Evolutionary conservation across 2,113 vertebrate genomes (phyloP).

Genomic region (Lasiurus cinereus): DNA sequence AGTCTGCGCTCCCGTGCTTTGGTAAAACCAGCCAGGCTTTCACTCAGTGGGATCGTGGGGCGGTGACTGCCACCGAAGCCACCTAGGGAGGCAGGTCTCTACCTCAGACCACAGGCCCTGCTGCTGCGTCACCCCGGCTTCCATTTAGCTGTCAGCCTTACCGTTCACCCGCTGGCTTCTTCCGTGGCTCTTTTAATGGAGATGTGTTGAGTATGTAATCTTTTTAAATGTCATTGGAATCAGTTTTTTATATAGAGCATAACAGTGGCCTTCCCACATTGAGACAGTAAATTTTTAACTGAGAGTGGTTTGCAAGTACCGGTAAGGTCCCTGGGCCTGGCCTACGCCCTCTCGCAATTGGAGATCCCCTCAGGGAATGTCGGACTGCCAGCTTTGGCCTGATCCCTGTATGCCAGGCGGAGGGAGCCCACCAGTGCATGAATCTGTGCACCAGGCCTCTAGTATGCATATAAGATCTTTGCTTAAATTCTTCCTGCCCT

Average conservation of each 20-base stretch:
- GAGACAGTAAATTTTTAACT: conserved; percentile 16
- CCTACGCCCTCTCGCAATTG: no score
- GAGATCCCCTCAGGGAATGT: no score
- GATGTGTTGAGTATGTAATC: not conserved
- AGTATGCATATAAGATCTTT: no score
- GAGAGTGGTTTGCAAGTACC: not conserved
- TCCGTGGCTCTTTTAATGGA: not conserved
- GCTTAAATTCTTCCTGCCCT: no score
- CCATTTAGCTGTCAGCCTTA: not conserved
- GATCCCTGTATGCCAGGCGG: no score
- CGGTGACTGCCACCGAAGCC: not conserved
- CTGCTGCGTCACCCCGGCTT: not conserved
- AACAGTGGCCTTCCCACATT: not conserved
- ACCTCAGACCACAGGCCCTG: not conserved
- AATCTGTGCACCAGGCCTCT: no score
- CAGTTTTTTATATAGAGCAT: not conserved
- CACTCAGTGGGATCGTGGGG: no score
- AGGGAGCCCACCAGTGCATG: no score
- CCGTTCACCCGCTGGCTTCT: not conserved
- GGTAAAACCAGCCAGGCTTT: not conserved
- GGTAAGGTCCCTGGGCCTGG: no score
- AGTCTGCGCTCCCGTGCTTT: not conserved
- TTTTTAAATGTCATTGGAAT: not conserved
- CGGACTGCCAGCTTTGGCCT: no score
- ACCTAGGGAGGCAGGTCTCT: not conserved